Evolutionary conservation across 1,140 invertebrate species (phyloP).

Genomic region (Heliconius congener): DNA sequence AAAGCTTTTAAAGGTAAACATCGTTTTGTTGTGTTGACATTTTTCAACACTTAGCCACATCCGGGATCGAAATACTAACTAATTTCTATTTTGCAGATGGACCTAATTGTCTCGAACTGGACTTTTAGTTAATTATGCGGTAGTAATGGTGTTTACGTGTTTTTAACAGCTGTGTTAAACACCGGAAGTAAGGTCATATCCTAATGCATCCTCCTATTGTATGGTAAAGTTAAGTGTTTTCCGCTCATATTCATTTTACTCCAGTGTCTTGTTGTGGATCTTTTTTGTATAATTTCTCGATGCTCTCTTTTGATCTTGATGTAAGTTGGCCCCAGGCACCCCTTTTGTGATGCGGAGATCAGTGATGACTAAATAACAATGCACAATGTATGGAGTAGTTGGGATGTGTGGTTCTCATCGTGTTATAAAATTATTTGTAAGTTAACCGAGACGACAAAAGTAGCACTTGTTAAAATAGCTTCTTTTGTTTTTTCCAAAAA

Average conservation of each 20-base stretch:
- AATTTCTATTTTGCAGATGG: background rate
- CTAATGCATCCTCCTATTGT: constrained; percentile 33
- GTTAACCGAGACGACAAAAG: too few relatives aligned
- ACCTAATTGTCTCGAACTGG: constrained; percentile 10
- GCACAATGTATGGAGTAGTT: background rate
- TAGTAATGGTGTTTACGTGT: constrained; percentile 28
- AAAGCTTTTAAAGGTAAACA: background rate
- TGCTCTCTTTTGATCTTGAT: constrained; percentile 10
- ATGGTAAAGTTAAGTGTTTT: constrained; percentile 22
- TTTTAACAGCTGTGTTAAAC: constrained; percentile 3
- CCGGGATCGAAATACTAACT: background rate
- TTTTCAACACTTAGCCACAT: background rate
- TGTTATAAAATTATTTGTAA: background rate
- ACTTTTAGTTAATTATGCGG: constrained; percentile 16
- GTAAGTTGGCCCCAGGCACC: background rate
- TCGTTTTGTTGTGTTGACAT: background rate
- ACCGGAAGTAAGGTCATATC: constrained; percentile 33
- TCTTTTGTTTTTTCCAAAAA: too few relatives aligned
- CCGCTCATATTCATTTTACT: background rate
- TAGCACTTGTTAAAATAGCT: too few relatives aligned
- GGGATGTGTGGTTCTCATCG: background rate
- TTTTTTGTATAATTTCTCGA: constrained; percentile 8
- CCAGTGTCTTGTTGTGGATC: background rate
- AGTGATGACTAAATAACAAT: constrained; percentile 3
- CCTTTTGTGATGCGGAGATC: constrained; percentile 2